A percentile compares a stretch with the other conserved stretches of the same genome.
These are phyloP conservation scores for Phanerotoma sp. DNA, from an alignment of 2,888 invertebrate species.

Conservation along the genomic window DNA sequence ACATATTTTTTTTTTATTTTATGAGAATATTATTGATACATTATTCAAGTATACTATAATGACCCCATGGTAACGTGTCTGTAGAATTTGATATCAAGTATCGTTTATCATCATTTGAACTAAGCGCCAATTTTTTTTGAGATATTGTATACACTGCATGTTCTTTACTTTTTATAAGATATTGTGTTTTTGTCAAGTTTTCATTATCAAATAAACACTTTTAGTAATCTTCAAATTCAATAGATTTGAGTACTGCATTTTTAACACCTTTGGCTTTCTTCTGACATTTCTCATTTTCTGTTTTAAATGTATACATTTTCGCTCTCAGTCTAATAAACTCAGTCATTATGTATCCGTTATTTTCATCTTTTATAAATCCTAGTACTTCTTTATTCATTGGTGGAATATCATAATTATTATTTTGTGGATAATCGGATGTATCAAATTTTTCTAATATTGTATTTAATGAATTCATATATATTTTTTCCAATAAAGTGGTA, in stretches of 20 bases:
- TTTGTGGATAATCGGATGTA: constrained; percentile 33
- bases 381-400: constrained; percentile 23
- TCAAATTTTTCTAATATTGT: constrained; percentile 42
- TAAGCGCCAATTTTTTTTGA: constrained; percentile 18
- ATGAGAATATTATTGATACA: neutral
- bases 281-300: too few relatives aligned
- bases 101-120: constrained; percentile 20
- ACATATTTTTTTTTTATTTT: neutral
- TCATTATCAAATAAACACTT: too few relatives aligned
- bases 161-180: neutral
- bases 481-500: constrained; percentile 8
- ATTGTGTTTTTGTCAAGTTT: too few relatives aligned
- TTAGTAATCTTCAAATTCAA: constrained; percentile 3
- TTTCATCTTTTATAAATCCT: constrained; percentile 23
- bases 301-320: constrained; percentile 10
- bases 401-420: constrained; percentile 25
- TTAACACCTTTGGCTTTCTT: too few relatives aligned
- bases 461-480: constrained; percentile 19
- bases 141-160: too few relatives aligned
- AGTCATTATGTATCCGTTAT: constrained; percentile 15
- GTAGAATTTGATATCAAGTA: neutral
- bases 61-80: constrained; percentile 22
- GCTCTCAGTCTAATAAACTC: constrained; percentile 10
- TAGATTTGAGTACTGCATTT: constrained; percentile 24
- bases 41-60: neutral